phyloP scores from a whole-genome alignment of 2,888 invertebrate genomes.

The Argyra leucocephala region DNA sequence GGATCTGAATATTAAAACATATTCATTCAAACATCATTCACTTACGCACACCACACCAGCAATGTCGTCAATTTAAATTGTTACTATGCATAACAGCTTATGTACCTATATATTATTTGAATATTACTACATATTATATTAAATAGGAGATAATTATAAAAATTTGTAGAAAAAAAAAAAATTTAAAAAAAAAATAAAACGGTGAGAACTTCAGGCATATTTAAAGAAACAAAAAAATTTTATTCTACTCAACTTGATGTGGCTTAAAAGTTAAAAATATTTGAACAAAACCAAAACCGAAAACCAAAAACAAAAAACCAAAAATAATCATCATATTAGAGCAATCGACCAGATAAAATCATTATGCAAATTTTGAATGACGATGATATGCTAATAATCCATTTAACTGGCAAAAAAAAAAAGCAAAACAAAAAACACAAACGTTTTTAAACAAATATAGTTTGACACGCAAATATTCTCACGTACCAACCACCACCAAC shows the following conservation, averaged over 20 bases:
- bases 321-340: not conserved
- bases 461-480: not conserved
- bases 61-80: no score
- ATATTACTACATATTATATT: no score
- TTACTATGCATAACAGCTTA: no score
- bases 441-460: not conserved
- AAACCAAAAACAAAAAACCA: not conserved
- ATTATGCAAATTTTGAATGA: not conserved
- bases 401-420: constrained; percentile 2
- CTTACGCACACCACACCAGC: no score
- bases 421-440: not conserved
- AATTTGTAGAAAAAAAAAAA: no score
- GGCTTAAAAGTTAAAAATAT: not conserved
- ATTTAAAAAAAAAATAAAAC: not conserved
- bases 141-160: no score
- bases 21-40: no score
- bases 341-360: not conserved
- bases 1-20: no score
- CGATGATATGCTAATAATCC: constrained; percentile 6
- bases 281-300: not conserved
- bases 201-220: not conserved
- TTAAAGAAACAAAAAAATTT: not conserved
- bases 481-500: not conserved
- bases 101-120: no score
- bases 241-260: not conserved